A percentile compares a stretch with the other conserved stretches of the same genome.
Evolutionary conservation across 92 coral and sea anemone species (phyloP).

Genomic region (Bergia sp.): DNA sequence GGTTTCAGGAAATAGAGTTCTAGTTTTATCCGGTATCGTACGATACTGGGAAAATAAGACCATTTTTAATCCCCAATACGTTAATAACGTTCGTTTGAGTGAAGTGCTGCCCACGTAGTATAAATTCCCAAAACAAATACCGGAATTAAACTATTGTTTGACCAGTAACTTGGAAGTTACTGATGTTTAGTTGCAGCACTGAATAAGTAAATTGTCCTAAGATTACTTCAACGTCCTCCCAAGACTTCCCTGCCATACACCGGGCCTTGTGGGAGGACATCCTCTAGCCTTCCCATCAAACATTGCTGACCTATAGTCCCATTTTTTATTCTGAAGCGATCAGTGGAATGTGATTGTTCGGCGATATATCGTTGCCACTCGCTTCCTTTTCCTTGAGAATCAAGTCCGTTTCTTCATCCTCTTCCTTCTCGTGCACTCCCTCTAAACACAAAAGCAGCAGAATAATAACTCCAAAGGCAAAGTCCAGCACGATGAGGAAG

Average conservation of each 20-base stretch:
- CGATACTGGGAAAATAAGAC: background rate
- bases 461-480: slow-evolving; percentile 34
- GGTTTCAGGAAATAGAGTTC: background rate
- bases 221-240: background rate
- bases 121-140: background rate
- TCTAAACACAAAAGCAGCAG: slow-evolving; percentile 44
- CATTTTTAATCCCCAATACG: background rate
- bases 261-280: background rate
- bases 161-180: background rate
- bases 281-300: background rate
- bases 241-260: background rate
- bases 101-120: background rate
- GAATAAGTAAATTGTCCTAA: background rate
- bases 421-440: slow-evolving; percentile 26
- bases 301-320: background rate
- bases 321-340: background rate
- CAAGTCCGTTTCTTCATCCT: slow-evolving; percentile 31
- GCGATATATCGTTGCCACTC: background rate
- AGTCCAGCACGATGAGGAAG: slow-evolving; percentile 38
- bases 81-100: too few species aligned
- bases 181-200: background rate
- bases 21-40: background rate
- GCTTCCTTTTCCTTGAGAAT: slow-evolving; percentile 16
- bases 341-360: background rate
- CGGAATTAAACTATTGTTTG: background rate